Evolutionary conservation across 2,113 vertebrate genomes (phyloP).

Genomic region (Sapayoa aenigma): DNA sequence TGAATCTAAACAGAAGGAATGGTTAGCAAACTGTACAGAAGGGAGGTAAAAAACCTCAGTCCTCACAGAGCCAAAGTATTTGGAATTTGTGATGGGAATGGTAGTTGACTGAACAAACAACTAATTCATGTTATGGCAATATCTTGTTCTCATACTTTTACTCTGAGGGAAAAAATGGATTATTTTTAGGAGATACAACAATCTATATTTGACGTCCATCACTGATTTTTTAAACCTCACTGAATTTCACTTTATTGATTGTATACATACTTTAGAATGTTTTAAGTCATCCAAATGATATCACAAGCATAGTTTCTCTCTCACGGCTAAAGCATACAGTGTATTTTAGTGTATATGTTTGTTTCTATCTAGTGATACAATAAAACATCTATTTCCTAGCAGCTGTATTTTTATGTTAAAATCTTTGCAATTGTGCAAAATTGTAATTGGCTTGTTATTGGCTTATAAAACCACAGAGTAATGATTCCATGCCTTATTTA

Average conservation of each 20-base stretch:
- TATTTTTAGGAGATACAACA: neutral
- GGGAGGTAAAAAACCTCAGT: neutral
- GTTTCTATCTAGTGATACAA: neutral
- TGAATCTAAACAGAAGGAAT: neutral
- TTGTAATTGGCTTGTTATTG: neutral
- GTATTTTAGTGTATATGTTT: neutral
- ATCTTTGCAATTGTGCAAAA: neutral
- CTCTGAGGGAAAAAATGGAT: neutral
- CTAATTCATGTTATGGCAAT: neutral
- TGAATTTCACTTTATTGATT: neutral
- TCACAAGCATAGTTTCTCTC: neutral
- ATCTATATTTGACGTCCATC: neutral
- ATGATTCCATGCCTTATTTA: neutral
- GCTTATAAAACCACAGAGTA: neutral
- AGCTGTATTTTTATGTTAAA: neutral
- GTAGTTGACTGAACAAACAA: neutral
- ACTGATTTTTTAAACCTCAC: neutral
- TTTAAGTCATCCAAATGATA: neutral
- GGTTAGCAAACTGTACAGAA: neutral
- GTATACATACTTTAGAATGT: neutral
- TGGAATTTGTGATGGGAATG: neutral
- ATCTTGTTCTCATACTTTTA: neutral
- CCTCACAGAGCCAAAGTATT: neutral
- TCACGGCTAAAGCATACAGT: neutral
- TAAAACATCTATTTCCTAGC: neutral